Evolutionary conservation across 1,140 invertebrate species (phyloP).

Genomic region (Penaeus indicus): DNA sequence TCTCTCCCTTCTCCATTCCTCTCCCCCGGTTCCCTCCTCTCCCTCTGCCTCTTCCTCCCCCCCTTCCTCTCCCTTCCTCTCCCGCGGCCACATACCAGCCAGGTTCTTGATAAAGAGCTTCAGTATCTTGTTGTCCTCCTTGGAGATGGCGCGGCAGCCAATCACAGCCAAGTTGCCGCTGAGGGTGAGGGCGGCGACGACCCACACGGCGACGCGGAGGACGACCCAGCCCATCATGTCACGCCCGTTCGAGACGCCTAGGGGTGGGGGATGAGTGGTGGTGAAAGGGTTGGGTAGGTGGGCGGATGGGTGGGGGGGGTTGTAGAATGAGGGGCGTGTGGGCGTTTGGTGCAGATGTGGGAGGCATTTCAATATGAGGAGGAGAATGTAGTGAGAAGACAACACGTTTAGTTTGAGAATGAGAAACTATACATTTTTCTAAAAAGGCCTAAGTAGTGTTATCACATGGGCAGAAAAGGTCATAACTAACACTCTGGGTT

Average conservation of each 20-base stretch:
- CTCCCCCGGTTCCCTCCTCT: too few relatives aligned
- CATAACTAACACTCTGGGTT: too few relatives aligned
- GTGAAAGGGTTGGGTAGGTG: neutral
- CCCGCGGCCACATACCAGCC: slow-evolving; percentile 72
- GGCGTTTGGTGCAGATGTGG: neutral
- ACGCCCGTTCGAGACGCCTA: slow-evolving; percentile 67
- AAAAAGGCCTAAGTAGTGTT: too few relatives aligned
- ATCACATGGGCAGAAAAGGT: too few relatives aligned
- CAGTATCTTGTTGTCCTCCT: slow-evolving; percentile 70
- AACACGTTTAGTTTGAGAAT: too few relatives aligned
- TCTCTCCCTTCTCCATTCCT: too few relatives aligned
- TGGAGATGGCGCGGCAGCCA: slow-evolving; percentile 73
- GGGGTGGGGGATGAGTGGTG: neutral
- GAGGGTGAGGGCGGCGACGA: slow-evolving; percentile 79
- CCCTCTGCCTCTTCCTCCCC: too few relatives aligned
- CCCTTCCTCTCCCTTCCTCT: neutral
- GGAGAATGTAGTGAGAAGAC: neutral
- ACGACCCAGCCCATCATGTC: slow-evolving; percentile 78
- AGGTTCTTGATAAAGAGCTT: slow-evolving; percentile 80
- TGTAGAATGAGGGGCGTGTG: neutral
- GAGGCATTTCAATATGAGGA: too few relatives aligned
- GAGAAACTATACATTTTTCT: too few relatives aligned
- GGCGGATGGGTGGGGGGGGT: neutral
- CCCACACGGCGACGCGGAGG: slow-evolving; percentile 79
- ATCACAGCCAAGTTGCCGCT: slow-evolving; percentile 80